Evolutionary conservation across 1,140 invertebrate genomes (phyloP).

Genomic region (Drosophila lowei): DNA sequence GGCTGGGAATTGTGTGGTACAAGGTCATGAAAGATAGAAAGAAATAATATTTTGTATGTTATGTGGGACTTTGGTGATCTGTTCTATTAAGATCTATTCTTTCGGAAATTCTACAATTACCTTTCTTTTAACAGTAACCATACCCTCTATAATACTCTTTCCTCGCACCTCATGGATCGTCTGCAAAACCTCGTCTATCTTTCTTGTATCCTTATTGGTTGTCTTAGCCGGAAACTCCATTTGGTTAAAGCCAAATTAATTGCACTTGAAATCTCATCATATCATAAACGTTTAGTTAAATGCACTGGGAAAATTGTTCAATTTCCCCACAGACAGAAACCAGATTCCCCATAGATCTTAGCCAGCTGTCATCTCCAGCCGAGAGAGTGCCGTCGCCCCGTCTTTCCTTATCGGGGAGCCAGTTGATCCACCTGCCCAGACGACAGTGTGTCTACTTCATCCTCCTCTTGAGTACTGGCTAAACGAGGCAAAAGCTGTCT

Average conservation of each 20-base stretch:
- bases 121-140: not conserved
- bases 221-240: conserved; percentile 11
- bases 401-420: conserved; percentile 39
- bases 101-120: not conserved
- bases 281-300: conserved; percentile 30
- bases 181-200: not conserved
- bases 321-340: conserved; percentile 26
- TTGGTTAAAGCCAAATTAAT: not conserved
- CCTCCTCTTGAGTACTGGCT: not conserved
- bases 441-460: conserved; percentile 13
- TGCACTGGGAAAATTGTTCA: conserved; percentile 29
- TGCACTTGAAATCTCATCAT: conserved; percentile 20
- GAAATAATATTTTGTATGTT: no score
- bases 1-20: not conserved
- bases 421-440: conserved; percentile 15
- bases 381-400: conserved; percentile 15
- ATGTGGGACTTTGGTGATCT: no score
- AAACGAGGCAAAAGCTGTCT: conserved; percentile 5
- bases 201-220: not conserved
- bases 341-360: conserved; percentile 25
- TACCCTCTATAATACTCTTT: not conserved
- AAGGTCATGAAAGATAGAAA: not conserved
- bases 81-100: no score
- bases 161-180: no score
- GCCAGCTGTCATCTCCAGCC: conserved; percentile 40